These are phyloP conservation scores for Drosophila falleni DNA, from an alignment of 2,888 invertebrate species.

Conservation along the genomic window DNA sequence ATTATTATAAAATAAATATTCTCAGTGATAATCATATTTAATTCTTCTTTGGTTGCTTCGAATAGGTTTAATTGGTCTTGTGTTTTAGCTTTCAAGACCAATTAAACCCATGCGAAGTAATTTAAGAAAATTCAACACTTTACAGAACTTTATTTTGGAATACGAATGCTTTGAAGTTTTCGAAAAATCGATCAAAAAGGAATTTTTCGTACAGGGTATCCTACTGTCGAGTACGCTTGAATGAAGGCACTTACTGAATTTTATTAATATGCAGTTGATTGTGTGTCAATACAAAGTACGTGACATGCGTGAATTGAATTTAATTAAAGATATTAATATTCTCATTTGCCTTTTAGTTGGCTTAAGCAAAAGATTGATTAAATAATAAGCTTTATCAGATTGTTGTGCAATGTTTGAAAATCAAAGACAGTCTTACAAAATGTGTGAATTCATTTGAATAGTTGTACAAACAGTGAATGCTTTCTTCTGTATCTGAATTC, in stretches of 20 bases:
- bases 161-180: no score
- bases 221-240: no score
- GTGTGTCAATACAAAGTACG: conserved; percentile 43
- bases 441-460: neutral
- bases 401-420: conserved; percentile 20
- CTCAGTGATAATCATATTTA: no score
- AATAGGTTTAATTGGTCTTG: no score
- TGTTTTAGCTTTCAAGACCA: no score
- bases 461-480: neutral
- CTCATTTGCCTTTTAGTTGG: conserved; percentile 7
- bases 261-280: conserved; percentile 17
- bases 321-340: conserved; percentile 45
- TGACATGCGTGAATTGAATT: conserved; percentile 62
- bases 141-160: no score
- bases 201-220: no score
- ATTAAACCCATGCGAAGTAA: no score
- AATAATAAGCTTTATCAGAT: neutral
- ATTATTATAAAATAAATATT: no score
- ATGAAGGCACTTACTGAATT: neutral
- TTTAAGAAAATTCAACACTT: no score
- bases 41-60: no score
- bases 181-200: no score
- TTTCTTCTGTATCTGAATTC: neutral
- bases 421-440: neutral
- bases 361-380: conserved; percentile 9